phyloP scores from a whole-genome alignment of 2,888 invertebrate species.

The Dynastes grantii region DNA sequence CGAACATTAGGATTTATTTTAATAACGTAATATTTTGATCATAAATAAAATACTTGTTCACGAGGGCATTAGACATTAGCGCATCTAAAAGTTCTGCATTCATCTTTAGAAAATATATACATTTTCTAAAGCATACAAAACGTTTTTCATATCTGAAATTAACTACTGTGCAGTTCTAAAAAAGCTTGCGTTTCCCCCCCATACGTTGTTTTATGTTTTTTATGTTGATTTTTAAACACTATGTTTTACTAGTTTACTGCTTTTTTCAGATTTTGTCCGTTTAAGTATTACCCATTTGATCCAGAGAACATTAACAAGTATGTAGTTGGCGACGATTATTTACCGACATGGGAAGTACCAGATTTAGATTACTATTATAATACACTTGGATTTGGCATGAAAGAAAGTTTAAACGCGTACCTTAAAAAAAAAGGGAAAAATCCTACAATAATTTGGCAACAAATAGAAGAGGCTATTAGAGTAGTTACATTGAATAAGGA shows the following conservation, averaged over 20 bases:
- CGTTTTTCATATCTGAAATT: too few relatives aligned
- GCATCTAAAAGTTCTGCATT: too few relatives aligned
- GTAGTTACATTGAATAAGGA: slow-evolving; percentile 82
- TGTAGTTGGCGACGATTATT: slow-evolving; percentile 94
- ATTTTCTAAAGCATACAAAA: too few relatives aligned
- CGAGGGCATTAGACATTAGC: too few relatives aligned
- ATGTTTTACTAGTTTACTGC: too few relatives aligned
- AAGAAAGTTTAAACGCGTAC: slow-evolving; percentile 88
- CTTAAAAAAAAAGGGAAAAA: slow-evolving; percentile 79
- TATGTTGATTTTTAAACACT: neutral
- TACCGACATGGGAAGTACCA: slow-evolving; percentile 95
- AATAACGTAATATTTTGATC: too few relatives aligned
- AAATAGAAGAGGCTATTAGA: slow-evolving; percentile 85
- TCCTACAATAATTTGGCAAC: slow-evolving; percentile 83
- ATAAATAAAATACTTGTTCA: too few relatives aligned
- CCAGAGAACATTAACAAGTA: slow-evolving; percentile 86
- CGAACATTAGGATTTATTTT: too few relatives aligned
- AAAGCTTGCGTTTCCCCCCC: too few relatives aligned
- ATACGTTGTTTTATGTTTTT: neutral
- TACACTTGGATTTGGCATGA: slow-evolving; percentile 86
- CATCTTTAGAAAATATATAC: too few relatives aligned
- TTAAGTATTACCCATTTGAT: slow-evolving; percentile 93
- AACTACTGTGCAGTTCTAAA: too few relatives aligned
- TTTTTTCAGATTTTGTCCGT: slow-evolving; percentile 85
- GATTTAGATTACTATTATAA: slow-evolving; percentile 81